Evolutionary conservation across 1,140 invertebrate species (phyloP), one percentile per base, ranked within the genome.

Genomic region (Olivierus martensii): DNA sequence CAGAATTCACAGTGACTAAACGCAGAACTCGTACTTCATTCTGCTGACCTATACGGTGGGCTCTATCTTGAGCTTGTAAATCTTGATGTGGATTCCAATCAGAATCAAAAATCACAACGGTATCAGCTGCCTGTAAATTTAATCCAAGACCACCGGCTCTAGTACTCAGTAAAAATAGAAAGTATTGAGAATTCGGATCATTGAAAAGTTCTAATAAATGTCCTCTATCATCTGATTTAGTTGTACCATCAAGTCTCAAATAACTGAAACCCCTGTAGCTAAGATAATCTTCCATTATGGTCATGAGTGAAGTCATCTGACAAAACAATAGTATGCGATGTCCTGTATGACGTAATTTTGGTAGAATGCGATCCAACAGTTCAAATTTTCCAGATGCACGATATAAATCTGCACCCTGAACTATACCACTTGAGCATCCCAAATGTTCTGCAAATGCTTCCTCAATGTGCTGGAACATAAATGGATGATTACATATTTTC

Each of bases 11-110:
- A 0, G 93, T 97, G 84, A 98, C 96, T 17, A 99, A 73, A 37
- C 95, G 77, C 5, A 99, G 72, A 0, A 99, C 94, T 14, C 94
- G 77, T 36, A 99, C 95, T 72, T 97, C 92, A 68, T 96, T 96
- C 52, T 90, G 84, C 71, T 99, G 95, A 2, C 95, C 95, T 59
- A 99, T 99, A 73, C 95, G 83, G 79, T 99, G 95, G 7, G 95
- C 95, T 69, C 95, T 79, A 77, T 98, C 95, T 74, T 98, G 94
- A 6, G 95, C 95, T 80, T 97, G 93, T 49, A 96, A 75, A 78
- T 97, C 91, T 76, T 97, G 92, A 74, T 98, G 94, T 39, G 95
- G 94, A 76, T 99, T 99, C 95, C 95, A 99, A 73, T 99, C 95
- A 1, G 92, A 97, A 71, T 99, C 95, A 69, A 96, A 99, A 53